phyloP scores from a whole-genome alignment of 1,140 invertebrate species.

The Philaenus spumarius region DNA sequence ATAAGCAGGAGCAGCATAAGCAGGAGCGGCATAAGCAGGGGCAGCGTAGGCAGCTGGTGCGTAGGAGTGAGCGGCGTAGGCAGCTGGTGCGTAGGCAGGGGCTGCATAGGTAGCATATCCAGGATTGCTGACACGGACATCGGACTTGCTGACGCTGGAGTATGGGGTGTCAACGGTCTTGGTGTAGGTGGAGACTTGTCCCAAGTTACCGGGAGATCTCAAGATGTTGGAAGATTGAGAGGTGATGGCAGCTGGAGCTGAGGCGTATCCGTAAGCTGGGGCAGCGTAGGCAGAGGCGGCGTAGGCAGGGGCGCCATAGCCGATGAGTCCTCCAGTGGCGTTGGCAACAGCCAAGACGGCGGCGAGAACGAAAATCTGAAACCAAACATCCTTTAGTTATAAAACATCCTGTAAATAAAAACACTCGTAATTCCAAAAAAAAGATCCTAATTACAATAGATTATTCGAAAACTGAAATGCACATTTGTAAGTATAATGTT shows the following conservation, averaged over 20 bases:
- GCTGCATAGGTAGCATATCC: constrained; percentile 25
- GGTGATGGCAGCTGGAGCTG: constrained; percentile 28
- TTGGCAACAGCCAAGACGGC: constrained; percentile 26
- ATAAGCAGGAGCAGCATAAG: constrained; percentile 17
- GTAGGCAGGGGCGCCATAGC: constrained; percentile 27
- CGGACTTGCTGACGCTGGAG: constrained; percentile 36
- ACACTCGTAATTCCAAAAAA: too few species aligned
- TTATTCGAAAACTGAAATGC: too few species aligned
- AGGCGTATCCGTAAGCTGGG: constrained; percentile 18
- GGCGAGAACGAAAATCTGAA: constrained; percentile 25
- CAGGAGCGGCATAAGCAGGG: constrained; percentile 21
- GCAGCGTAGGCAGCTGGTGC: constrained; percentile 23
- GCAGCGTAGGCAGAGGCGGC: constrained; percentile 28
- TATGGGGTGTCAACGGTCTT: constrained; percentile 37
- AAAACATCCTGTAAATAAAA: too few species aligned
- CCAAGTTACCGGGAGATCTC: constrained; percentile 33
- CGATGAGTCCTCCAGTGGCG: constrained; percentile 6
- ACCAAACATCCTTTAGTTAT: too few species aligned
- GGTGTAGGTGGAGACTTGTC: constrained; percentile 34
- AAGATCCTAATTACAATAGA: too few species aligned
- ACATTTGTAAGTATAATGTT: too few species aligned
- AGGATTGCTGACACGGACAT: constrained; percentile 38
- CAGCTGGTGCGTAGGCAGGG: constrained; percentile 12
- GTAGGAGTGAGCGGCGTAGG: background rate
- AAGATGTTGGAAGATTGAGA: constrained; percentile 33